Evolutionary conservation across 2,888 invertebrate genomes (phyloP), one percentile per base, ranked within the genome.

Genomic region (Dryocosmus kuriphilus): DNA sequence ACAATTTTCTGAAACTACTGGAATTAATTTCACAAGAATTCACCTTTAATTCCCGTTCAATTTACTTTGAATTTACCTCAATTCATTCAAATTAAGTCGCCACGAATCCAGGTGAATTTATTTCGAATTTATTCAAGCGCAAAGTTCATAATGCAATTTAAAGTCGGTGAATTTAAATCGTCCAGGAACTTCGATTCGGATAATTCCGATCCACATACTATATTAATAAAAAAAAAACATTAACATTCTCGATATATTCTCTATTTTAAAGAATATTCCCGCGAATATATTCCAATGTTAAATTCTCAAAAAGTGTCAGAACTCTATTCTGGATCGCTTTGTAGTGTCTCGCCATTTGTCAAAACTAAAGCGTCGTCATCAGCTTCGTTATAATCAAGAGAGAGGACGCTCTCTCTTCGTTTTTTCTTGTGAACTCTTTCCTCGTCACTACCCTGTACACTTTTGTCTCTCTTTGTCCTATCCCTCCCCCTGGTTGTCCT

Each of bases 311-410:
- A 41, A 61, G 16, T 5, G 16, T 22, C 16, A 32, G 8, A 55
- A 67, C 76, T 87, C 76, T 80, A 90, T 84, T 91, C 91, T 38
- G 90, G 90, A 87, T 91, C 91, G 86, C 91, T 91, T 80, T 90
- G 91, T 74, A 91, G 83, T 74, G 87, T 91, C 79, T 95, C 95
- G 81, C 95, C 95, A 90, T 95, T 95, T 85, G 94, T 93, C 84
- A 94, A 93, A 80, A 95, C 94, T 87, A 95, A 93, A n/a, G 95
- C 94, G 74, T 95, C 94, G 84, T 95, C 95, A 79, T 95, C 95
- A 85, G 87, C 90, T 75, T 95, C 95, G 89, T 95, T 95, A 92
- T 95, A 95, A 92, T 95, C 95, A 79, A 95, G 93, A 79, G 95
- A 95, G 76, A 95, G 93, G 79, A 95, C 95, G 77, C 95, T 95